phyloP scores from a whole-genome alignment of 2,888 invertebrate genomes.

The Choristoneura rosaceana region DNA sequence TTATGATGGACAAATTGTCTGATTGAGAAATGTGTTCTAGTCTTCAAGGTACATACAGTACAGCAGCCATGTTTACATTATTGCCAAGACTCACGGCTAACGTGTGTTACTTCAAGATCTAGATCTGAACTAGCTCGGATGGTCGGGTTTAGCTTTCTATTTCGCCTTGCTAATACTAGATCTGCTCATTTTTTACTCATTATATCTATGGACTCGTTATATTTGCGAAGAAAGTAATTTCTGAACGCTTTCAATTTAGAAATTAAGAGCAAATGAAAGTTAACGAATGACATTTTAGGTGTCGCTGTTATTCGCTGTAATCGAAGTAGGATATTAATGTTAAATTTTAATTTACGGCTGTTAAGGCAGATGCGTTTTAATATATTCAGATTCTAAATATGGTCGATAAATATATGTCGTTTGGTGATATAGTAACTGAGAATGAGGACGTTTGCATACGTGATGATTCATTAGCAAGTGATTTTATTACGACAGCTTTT shows the following conservation, averaged over 20 bases:
- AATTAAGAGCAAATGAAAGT: slow-evolving; percentile 37
- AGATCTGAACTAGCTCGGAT: slow-evolving; percentile 23
- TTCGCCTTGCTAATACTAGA: slow-evolving; percentile 27
- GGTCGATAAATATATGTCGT: background rate
- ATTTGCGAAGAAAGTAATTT: slow-evolving; percentile 30
- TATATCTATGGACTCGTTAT: slow-evolving; percentile 24
- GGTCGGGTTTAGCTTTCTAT: slow-evolving; percentile 35
- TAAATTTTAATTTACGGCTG: background rate
- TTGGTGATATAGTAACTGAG: slow-evolving; percentile 6
- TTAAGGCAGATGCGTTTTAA: slow-evolving; percentile 11
- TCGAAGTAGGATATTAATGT: background rate
- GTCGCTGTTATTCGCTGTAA: slow-evolving; percentile 15
- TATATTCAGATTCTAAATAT: slow-evolving; percentile 1
- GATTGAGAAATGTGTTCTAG: background rate
- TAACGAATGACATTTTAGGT: slow-evolving; percentile 25
- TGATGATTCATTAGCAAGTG: slow-evolving; percentile 32
- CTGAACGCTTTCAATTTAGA: slow-evolving; percentile 36
- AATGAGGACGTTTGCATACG: slow-evolving; percentile 7
- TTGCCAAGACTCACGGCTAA: background rate
- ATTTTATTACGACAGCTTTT: slow-evolving; percentile 24
- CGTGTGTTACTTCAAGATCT: slow-evolving; percentile 17
- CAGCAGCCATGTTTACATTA: background rate
- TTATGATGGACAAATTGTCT: background rate
- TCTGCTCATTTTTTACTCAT: slow-evolving; percentile 21
- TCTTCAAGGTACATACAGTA: background rate